phyloP scores from a whole-genome alignment of 2,888 invertebrate genomes.

The Oxycera nigricornis region DNA sequence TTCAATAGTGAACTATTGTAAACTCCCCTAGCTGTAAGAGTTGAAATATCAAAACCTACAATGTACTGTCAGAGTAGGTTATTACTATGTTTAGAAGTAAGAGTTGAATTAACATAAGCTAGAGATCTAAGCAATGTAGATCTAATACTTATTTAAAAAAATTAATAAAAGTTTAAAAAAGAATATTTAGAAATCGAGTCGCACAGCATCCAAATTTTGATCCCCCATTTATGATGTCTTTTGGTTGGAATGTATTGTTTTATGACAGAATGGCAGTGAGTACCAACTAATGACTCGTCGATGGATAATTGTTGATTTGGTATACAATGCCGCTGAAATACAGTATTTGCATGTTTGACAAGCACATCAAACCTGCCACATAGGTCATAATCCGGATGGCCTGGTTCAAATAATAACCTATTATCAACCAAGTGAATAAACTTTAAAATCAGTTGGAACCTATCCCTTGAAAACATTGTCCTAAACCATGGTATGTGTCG shows the following conservation, averaged over 20 bases:
- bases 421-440: not conserved
- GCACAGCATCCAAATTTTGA: not conserved
- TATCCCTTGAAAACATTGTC: conserved; percentile 20
- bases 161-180: no score
- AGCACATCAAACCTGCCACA: not conserved
- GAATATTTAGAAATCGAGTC: not conserved
- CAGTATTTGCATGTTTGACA: not conserved
- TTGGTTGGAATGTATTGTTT: conserved; percentile 12
- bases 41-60: no score
- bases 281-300: conserved; percentile 44
- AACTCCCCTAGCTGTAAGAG: no score
- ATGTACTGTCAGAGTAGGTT: no score
- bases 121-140: no score
- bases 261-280: conserved; percentile 17
- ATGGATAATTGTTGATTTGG: conserved; percentile 46
- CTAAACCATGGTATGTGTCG: conserved; percentile 27
- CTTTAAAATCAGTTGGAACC: conserved; percentile 29
- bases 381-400: not conserved
- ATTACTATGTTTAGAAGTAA: no score
- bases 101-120: no score
- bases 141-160: no score
- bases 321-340: conserved; percentile 1
- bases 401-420: not conserved
- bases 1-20: no score
- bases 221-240: not conserved